These are phyloP conservation scores for Zosterops lateralis DNA, from an alignment of 2,113 vertebrate genomes.

Conservation along the genomic window DNA sequence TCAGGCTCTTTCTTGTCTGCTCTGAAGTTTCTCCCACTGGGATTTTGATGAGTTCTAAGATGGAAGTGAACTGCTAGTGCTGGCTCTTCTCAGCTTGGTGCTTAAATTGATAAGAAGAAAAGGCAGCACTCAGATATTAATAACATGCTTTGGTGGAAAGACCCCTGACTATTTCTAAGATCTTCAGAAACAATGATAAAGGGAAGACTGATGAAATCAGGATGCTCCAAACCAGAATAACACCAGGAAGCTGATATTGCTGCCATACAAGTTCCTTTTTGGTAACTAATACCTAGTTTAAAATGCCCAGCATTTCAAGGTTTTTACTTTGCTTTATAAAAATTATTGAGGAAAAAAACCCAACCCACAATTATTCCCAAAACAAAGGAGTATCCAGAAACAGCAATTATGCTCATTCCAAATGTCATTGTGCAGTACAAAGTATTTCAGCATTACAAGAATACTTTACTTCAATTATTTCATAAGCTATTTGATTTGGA, in stretches of 20 bases:
- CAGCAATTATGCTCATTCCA: slow-evolving; percentile 2
- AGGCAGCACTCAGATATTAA: not conserved
- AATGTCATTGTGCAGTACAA: slow-evolving; percentile 26
- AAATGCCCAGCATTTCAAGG: not conserved
- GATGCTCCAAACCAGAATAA: not conserved
- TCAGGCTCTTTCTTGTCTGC: not conserved
- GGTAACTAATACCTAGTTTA: not conserved
- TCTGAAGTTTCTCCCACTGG: not conserved
- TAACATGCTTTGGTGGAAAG: not conserved
- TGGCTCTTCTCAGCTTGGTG: not conserved
- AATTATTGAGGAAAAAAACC: not conserved
- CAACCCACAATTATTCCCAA: slow-evolving; percentile 11
- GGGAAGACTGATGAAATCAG: not conserved
- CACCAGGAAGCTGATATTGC: not conserved
- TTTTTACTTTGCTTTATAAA: slow-evolving; percentile 3
- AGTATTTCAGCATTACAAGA: slow-evolving; percentile 35
- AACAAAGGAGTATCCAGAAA: slow-evolving; percentile 44
- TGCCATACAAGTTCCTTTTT: not conserved
- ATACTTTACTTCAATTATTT: slow-evolving; percentile 54
- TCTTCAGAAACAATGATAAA: not conserved
- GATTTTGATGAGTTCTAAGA: not conserved
- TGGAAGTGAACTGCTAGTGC: not conserved
- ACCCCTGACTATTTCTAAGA: not conserved
- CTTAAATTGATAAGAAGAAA: not conserved
- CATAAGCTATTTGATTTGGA: slow-evolving; percentile 64